phyloP scores from a whole-genome alignment of 1,140 invertebrate genomes.

The Mamestra configurata region DNA sequence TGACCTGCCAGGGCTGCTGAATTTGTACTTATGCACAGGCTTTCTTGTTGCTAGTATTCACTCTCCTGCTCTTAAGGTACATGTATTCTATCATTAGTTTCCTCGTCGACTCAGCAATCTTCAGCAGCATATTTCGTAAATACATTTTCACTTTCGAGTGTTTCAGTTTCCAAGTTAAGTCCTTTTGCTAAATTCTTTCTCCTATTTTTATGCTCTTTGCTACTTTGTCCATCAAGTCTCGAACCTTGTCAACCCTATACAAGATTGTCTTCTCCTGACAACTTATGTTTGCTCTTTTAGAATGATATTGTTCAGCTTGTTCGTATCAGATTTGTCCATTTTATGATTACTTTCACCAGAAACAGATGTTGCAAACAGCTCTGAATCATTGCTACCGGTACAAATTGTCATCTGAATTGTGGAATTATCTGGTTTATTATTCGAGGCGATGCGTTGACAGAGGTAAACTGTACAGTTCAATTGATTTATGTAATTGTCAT shows the following conservation, averaged over 20 bases:
- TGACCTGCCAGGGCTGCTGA: constrained; percentile 1
- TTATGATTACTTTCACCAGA: constrained; percentile 39
- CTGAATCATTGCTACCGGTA: constrained; percentile 38
- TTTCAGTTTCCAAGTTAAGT: neutral
- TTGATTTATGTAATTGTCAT: neutral
- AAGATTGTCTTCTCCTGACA: neutral
- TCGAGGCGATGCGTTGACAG: neutral
- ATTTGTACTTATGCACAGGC: too few species aligned
- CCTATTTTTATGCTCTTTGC: neutral
- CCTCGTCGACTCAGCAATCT: too few species aligned
- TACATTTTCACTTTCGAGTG: too few species aligned
- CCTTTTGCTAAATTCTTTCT: neutral
- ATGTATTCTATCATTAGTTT: too few species aligned
- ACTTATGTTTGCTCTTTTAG: constrained; percentile 13
- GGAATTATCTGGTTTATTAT: constrained; percentile 36
- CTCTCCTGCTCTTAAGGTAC: too few species aligned
- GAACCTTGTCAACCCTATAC: neutral
- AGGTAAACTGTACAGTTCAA: neutral
- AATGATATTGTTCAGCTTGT: constrained; percentile 9
- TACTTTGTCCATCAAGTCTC: neutral
- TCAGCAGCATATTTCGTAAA: too few species aligned
- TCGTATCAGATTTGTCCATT: constrained; percentile 10
- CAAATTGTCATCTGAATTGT: constrained; percentile 35
- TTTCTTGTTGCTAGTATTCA: too few species aligned
- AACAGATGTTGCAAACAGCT: constrained; percentile 29